Conservation (phyloP, 2,797 vertebrate species). For the Rhabdomys pumilio region DNA sequence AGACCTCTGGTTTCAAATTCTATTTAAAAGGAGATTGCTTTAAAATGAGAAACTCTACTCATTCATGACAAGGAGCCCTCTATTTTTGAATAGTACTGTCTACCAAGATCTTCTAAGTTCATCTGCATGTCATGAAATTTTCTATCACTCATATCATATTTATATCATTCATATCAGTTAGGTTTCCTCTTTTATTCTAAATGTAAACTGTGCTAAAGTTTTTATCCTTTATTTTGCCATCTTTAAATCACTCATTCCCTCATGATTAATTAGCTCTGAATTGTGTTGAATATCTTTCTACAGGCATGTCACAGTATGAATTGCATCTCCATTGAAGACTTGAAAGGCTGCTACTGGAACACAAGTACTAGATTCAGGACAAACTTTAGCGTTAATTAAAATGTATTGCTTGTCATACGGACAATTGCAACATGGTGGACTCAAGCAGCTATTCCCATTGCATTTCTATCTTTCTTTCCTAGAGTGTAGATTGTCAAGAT, state of each 20-base stretch:
- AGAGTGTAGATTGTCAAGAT: slow-evolving; percentile 43
- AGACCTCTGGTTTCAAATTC: slow-evolving; percentile 55
- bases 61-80: not conserved
- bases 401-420: slow-evolving; percentile 19
- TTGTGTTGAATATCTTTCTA: slow-evolving; percentile 67
- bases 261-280: slow-evolving; percentile 77
- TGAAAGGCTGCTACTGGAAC: slow-evolving; percentile 46
- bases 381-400: slow-evolving; percentile 70
- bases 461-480: slow-evolving; percentile 51
- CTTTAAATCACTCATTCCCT: slow-evolving; percentile 36
- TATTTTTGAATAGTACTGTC: slow-evolving; percentile 43
- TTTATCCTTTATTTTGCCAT: slow-evolving; percentile 18
- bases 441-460: slow-evolving; percentile 14
- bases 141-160: slow-evolving; percentile 29
- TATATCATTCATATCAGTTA: slow-evolving; percentile 51
- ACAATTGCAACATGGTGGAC: not conserved
- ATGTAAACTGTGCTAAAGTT: not conserved
- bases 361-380: slow-evolving; percentile 45
- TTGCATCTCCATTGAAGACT: slow-evolving; percentile 57
- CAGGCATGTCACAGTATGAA: not conserved
- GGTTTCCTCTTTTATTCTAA: slow-evolving; percentile 52
- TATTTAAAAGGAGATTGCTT: slow-evolving; percentile 34
- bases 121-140: not conserved
- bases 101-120: not conserved
- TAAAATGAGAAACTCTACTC: slow-evolving; percentile 27